Conservation (phyloP, 2,113 vertebrate genomes). For the Clarias gariepinus region DNA sequence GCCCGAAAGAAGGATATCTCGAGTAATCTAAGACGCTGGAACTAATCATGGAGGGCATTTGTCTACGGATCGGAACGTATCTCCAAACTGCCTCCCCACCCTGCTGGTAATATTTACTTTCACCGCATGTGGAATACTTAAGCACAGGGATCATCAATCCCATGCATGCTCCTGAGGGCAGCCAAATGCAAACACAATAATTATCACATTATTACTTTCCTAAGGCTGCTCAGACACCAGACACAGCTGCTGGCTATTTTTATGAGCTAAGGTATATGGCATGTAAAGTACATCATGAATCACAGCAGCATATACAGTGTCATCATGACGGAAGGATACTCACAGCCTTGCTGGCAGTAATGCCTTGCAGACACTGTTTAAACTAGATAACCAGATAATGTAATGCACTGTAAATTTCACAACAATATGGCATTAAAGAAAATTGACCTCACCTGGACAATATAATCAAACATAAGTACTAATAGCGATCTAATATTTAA, state of each 20-base stretch:
- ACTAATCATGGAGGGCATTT: neutral
- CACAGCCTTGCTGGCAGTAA: neutral
- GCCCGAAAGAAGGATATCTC: neutral
- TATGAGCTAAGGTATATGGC: neutral
- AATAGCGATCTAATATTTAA: neutral
- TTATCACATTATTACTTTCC: slow-evolving; percentile 12
- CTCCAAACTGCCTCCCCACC: neutral
- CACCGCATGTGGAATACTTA: neutral
- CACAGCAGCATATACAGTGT: slow-evolving; percentile 8
- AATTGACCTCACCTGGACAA: neutral
- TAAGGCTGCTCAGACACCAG: neutral
- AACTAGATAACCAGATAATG: neutral
- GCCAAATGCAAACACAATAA: neutral
- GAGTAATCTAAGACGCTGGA: neutral
- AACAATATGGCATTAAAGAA: neutral
- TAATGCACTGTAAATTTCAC: neutral
- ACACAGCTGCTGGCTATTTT: slow-evolving; percentile 24
- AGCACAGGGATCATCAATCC: slow-evolving; percentile 9
- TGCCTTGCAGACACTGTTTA: neutral
- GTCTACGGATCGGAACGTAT: slow-evolving; percentile 17
- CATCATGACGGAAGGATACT: neutral
- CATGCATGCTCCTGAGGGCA: neutral
- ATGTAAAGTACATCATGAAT: slow-evolving; percentile 16
- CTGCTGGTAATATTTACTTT: slow-evolving; percentile 18
- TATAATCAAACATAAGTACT: neutral